Evolutionary conservation across 2,888 invertebrate genomes (phyloP).

Genomic region (Aporophyla lueneburgensis): DNA sequence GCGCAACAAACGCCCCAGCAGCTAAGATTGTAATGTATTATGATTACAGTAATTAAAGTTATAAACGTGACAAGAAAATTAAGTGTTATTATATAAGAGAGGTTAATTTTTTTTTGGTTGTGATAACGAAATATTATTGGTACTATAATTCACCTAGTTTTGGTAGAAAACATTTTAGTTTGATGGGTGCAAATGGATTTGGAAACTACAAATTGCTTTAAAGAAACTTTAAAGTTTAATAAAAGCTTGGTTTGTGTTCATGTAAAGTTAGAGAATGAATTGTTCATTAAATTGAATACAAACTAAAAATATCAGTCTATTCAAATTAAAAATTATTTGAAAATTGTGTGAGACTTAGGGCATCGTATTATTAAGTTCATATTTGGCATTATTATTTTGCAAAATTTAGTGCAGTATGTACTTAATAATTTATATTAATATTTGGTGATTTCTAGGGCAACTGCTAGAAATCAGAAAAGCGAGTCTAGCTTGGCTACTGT

Average conservation of each 20-base stretch:
- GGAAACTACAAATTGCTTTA: neutral
- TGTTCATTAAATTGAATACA: neutral
- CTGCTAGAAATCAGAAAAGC: constrained; percentile 45
- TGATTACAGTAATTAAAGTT: too few species aligned
- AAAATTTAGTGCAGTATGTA: neutral
- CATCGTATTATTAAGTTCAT: neutral
- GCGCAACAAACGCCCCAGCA: too few species aligned
- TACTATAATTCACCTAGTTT: too few species aligned
- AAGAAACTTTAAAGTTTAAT: neutral
- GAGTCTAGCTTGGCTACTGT: constrained; percentile 39
- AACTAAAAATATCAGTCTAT: neutral
- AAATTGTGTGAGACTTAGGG: neutral
- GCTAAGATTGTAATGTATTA: neutral
- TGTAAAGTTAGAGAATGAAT: neutral
- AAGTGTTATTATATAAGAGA: neutral
- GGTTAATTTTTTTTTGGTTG: too few species aligned
- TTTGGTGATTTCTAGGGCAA: constrained; percentile 33
- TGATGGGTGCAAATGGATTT: neutral
- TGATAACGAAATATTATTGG: neutral
- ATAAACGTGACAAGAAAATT: neutral
- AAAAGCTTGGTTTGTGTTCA: neutral
- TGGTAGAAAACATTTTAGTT: neutral
- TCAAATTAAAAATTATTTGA: neutral
- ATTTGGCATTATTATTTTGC: neutral
- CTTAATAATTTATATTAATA: neutral